Conservation (phyloP, 1,140 invertebrate genomes). For the Argopecten irradians region DNA sequence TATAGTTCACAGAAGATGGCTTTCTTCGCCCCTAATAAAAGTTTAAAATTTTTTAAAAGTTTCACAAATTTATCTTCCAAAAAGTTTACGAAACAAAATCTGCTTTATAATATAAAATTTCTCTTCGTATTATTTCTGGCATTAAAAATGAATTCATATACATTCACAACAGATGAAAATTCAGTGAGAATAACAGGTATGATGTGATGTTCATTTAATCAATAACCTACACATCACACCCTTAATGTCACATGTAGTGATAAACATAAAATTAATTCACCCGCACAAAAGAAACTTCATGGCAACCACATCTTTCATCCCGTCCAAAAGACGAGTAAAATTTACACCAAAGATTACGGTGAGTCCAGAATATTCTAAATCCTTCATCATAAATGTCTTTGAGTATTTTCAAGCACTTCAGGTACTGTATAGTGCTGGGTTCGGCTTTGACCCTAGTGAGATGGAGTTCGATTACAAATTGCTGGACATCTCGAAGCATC, state of each 20-base stretch:
- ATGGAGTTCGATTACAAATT: slow-evolving; percentile 59
- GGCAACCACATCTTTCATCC: slow-evolving; percentile 58
- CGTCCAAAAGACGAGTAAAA: slow-evolving; percentile 55
- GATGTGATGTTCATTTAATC: not conserved
- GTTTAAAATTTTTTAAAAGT: too few species aligned
- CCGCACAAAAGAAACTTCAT: slow-evolving; percentile 56
- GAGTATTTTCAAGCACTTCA: slow-evolving; percentile 53
- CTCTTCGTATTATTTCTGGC: too few species aligned
- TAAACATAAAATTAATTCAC: not conserved
- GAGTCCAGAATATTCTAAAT: slow-evolving; percentile 63
- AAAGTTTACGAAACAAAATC: too few species aligned
- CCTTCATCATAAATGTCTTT: slow-evolving; percentile 57
- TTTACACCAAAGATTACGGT: slow-evolving; percentile 59
- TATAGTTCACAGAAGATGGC: too few species aligned
- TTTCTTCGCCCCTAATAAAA: too few species aligned
- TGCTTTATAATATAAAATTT: too few species aligned
- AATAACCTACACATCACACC: not conserved
- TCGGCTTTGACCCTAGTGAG: slow-evolving; percentile 52
- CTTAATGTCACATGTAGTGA: not conserved
- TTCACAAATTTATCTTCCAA: too few species aligned
- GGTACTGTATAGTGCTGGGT: slow-evolving; percentile 53
- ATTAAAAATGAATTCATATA: too few species aligned
- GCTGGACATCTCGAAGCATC: slow-evolving; percentile 38
- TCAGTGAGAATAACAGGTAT: not conserved
- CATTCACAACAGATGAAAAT: not conserved